Evolutionary conservation across 2,113 vertebrate genomes (phyloP), one percentile per base, ranked within the genome.

Genomic region (Pseudopipra pipra): DNA sequence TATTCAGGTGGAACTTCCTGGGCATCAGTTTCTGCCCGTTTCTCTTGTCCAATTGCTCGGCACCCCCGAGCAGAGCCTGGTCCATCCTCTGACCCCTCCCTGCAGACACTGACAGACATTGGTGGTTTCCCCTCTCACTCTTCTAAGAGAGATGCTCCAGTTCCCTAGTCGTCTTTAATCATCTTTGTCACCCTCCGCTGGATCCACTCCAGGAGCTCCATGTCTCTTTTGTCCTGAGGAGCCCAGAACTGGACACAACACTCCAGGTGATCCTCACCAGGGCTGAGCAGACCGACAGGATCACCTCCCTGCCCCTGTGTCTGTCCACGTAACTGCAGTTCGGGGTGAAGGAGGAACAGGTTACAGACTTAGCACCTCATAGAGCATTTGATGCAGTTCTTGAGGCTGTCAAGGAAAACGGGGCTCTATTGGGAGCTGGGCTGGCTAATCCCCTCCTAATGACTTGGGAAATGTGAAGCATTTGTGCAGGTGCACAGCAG

Each of bases 321-420:
- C 12, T 59, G 46, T 17, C 80, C 17, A 10, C 9, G 14, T 76
- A 41, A 25, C 47, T 46, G 78, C 30, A 78, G 37, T 31, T 16
- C 5, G 16, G 44, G 28, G 5, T 20, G 84, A 28, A 54, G 21
- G 47, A 71, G 52, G 30, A 6, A 12, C 28, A 12, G 31, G 1
- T 65, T 3, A n/a, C 12, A 11, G 31, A 5, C 1, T 19, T 7
- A 12, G 59, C 0, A 0, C 9, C 33, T 73, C 49, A 3, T 1
- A 67, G 65, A 30, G 49, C 52, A 35, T 72, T 35, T 59, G 51
- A 24, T 66, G 43, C 0, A 0, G 43, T 23, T 81, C 62, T 39
- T 75, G 0, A 7, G 44, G 44, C 52, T 56, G 56, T 25, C 52
- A 12, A 7, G 66, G 74, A 24, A 62, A 1, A 44, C 25, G 7